These are phyloP conservation scores for Littorina saxatilis DNA, from an alignment of 1,140 invertebrate species.

Conservation along the genomic window DNA sequence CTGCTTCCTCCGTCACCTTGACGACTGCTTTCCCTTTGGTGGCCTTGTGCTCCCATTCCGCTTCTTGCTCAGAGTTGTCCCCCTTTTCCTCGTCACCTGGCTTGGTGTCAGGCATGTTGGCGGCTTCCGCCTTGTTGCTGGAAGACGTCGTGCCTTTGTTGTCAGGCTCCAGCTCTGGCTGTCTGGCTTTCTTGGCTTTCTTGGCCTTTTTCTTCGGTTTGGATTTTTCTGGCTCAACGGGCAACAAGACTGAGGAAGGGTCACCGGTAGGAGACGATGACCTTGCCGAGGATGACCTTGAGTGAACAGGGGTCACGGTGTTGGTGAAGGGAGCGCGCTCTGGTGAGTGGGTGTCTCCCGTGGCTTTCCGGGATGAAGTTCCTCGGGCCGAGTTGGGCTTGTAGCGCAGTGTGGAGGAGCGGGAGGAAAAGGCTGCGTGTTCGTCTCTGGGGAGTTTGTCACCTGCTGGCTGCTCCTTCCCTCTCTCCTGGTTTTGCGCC, in stretches of 20 bases:
- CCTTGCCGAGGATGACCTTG: neutral
- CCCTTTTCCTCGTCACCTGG: neutral
- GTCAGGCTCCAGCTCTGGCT: neutral
- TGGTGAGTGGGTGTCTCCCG: neutral
- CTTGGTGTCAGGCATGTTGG: conserved; percentile 6
- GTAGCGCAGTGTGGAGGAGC: neutral
- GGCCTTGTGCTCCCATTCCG: neutral
- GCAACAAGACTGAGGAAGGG: neutral
- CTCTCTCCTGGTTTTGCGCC: conserved; percentile 7
- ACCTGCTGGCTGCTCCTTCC: neutral
- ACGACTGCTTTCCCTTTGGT: neutral
- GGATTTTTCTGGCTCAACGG: neutral
- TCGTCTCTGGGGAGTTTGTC: neutral
- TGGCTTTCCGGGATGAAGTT: neutral
- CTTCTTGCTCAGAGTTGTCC: neutral
- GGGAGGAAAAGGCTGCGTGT: neutral
- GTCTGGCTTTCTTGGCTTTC: neutral
- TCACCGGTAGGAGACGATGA: neutral
- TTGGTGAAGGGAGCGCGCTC: conserved; percentile 8
- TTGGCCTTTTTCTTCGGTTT: conserved; percentile 1
- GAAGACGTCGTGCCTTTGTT: neutral
- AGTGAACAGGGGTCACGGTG: conserved; percentile 2
- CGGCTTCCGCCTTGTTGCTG: conserved; percentile 16
- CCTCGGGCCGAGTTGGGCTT: too few relatives aligned
- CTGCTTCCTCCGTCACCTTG: conserved; percentile 10